Conservation (phyloP, 2,797 vertebrate genomes). For the Catamblyrhynchus diadema region DNA sequence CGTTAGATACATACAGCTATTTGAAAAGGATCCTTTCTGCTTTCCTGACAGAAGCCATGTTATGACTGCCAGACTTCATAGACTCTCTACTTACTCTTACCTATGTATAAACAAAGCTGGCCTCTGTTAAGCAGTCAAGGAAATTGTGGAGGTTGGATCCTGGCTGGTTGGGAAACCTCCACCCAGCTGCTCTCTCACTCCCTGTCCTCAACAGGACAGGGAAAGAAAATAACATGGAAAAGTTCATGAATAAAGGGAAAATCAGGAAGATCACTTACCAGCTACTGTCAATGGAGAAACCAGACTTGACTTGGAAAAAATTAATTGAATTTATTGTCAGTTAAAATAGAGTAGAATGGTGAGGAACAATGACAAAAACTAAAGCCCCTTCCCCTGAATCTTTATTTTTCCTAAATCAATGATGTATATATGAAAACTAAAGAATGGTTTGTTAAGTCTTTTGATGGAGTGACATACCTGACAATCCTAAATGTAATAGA, state of each 20-base stretch:
- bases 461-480: neutral
- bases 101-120: neutral
- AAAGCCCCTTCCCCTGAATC: accelerated
- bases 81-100: neutral
- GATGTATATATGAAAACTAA: neutral
- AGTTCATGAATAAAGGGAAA: neutral
- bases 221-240: neutral
- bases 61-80: neutral
- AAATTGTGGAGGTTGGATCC: neutral
- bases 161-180: neutral
- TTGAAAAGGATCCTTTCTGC: neutral
- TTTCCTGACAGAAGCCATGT: neutral
- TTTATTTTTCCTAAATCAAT: neutral
- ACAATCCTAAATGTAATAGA: neutral
- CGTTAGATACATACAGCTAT: neutral
- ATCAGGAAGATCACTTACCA: neutral
- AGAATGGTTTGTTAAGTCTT: neutral
- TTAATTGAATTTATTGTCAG: neutral
- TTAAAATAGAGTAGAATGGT: neutral
- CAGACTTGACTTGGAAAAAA: neutral
- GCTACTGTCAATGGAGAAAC: neutral
- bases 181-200: neutral
- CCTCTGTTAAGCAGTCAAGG: neutral
- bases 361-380: neutral
- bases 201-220: neutral